Base-by-base conservation (phyloP, 2,113 vertebrate genomes). In the Orientallactaga bullata region DNA sequence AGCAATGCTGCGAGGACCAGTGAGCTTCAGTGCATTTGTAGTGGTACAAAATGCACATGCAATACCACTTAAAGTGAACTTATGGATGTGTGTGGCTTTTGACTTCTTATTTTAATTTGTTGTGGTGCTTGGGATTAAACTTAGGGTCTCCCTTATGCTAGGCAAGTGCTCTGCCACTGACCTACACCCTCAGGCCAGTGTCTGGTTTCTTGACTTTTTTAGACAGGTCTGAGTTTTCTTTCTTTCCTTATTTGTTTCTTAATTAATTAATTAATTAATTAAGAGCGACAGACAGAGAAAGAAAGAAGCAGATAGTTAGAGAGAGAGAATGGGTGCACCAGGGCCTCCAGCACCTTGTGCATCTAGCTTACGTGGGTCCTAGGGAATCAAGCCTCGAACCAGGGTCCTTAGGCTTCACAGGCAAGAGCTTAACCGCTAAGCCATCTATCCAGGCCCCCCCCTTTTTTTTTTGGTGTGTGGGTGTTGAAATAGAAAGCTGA, bases 401-500 rank as follows among this genome's bases (percentile, higher is more conserved):
- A n/a, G n/a, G n/a, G n/a, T n/a, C n/a, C n/a, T n/a, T n/a, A n/a
- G n/a, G n/a, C n/a, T n/a, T n/a, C n/a, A n/a, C n/a, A n/a, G n/a
- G n/a, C n/a, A n/a, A n/a, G n/a, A n/a, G n/a, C n/a, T n/a, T n/a
- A n/a, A n/a, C n/a, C n/a, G n/a, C n/a, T n/a, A n/a, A n/a, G 13
- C 61, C 20, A 6, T 63, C 61, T 60, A 12, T n/a, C n/a, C n/a
- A n/a, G n/a, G n/a, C n/a, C n/a, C 35, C 21, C 20, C 2, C 35
- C 37, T 42, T 76, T 5, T 11, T 28, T 42, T 3, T n/a, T 76
- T 42, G 32, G 16, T 37, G 39, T 23, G 1, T 55, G 12, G 58
- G 7, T 90, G 32, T 91, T 71, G 76, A 72, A 71, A 68, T 21
- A 69, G 58, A 85, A 68, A 84, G 37, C 37, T 91, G 72, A 51